Base-by-base conservation (phyloP, 2,113 vertebrate species). In the Chiloscyllium plagiosum region DNA sequence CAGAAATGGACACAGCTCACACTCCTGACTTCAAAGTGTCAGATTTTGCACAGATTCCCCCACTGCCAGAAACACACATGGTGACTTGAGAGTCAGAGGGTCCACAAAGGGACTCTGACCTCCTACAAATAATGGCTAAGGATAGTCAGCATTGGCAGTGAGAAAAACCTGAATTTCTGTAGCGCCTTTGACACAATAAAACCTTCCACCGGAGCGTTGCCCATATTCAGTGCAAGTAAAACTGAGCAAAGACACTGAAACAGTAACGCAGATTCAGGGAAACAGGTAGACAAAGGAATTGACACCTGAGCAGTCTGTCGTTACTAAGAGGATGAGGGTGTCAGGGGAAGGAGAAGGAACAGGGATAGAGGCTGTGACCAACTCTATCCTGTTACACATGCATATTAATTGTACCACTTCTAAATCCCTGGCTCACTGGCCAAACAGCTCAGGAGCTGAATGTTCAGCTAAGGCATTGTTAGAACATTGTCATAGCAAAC, bases 51-150 rank as follows among this genome's bases (percentile, higher is more conserved):
- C 20, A 69, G 13, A 78, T n/a, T n/a, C n/a, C 19, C 78, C 37
- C 37, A n/a, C 13, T n/a, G n/a, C 29, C 2, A 33, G 76, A 15
- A 0, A 17, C 0, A n/a, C n/a, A 13, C 15, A 15, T 4, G 2
- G 1, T 2, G 76, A 80, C 17, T 33, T n/a, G 13, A 37, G 76
- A 80, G 2, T 13, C 76, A 3, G 76, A n/a, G 13, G 76, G 76
- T 80, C 76, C 3, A 12, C 33, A 3, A n/a, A 37, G 7, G 72
- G 78, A 4, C 13, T 83, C 37, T 4, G n/a, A 17, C 15, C 12
- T 15, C 2, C 76, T 37, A 33, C 13, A 37, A 80, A 33, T n/a
- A 42, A 83, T 37, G 12, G 78, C 0, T 37, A 76, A 33, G 72
- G 72, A 2, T 10, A 76, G 29, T 76, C 29, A n/a, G 29, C 8